A percentile compares a stretch with the other conserved stretches of the same genome.
Evolutionary conservation across 2,113 vertebrate genomes (phyloP).

Genomic region (Ciconia stormi): DNA sequence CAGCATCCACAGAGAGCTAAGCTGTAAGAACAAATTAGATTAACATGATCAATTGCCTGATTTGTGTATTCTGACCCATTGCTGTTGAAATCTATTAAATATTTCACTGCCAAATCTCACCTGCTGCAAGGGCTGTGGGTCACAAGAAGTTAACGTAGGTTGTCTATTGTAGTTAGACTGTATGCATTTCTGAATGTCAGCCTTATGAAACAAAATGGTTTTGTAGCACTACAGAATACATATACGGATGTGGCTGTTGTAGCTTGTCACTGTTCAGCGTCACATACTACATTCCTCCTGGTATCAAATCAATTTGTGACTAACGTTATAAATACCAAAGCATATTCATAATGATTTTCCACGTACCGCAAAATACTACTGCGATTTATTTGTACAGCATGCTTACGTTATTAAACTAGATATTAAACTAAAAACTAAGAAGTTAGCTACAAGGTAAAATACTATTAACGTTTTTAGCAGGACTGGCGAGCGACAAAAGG

Average conservation of each 20-base stretch:
- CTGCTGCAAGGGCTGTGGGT: background rate
- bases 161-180: background rate
- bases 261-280: background rate
- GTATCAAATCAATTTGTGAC: background rate
- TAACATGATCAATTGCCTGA: background rate
- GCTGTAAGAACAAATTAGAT: background rate
- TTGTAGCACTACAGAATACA: background rate
- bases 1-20: background rate
- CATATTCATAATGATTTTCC: background rate
- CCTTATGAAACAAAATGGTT: background rate
- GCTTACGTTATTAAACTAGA: background rate
- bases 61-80: background rate
- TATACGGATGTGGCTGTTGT: background rate
- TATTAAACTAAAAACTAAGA: background rate
- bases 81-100: background rate
- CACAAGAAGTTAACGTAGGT: background rate
- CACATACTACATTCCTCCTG: background rate
- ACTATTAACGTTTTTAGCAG: background rate
- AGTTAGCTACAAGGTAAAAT: background rate
- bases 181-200: background rate
- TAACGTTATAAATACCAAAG: background rate
- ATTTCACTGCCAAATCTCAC: background rate
- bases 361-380: background rate
- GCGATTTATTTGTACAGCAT: background rate
- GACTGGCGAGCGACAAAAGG: background rate